Percentiles rank a stretch among this genome's conserved stretches.
phyloP scores from a whole-genome alignment of 2,797 vertebrate species.

The Crax fasciolata region DNA sequence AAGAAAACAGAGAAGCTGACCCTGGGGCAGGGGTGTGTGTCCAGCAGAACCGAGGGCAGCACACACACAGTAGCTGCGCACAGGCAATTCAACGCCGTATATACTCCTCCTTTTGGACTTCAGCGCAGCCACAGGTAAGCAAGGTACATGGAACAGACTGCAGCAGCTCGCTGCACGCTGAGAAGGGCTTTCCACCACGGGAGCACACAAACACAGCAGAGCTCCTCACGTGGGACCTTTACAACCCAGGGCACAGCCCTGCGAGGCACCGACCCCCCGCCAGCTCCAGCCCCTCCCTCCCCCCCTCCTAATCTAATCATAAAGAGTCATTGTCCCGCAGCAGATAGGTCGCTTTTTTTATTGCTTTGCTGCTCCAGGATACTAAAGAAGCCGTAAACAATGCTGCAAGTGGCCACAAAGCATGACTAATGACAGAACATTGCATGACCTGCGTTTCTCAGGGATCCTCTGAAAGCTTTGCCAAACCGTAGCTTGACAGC shows the following conservation, averaged over 20 bases:
- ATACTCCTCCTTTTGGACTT: not conserved
- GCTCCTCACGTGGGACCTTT: not conserved
- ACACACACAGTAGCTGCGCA: rapidly evolving
- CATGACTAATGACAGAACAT: constrained; percentile 56
- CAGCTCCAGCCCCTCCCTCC: constrained; percentile 23
- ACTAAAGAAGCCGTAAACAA: constrained; percentile 59
- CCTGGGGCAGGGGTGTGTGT: not conserved
- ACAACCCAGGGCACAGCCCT: not conserved
- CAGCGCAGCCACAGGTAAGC: not conserved
- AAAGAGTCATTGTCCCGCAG: constrained; percentile 47
- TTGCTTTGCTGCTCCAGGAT: constrained; percentile 50
- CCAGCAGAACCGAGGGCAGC: not conserved
- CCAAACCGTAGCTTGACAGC: constrained; percentile 50
- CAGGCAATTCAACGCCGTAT: rapidly evolving
- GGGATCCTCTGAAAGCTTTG: constrained; percentile 48
- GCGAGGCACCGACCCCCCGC: not conserved
- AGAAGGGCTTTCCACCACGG: not conserved
- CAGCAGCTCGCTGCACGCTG: not conserved
- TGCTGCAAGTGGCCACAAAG: constrained; percentile 56
- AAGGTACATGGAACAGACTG: not conserved
- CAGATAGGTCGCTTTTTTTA: constrained; percentile 55
- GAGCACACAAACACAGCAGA: not conserved
- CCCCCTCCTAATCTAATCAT: not conserved
- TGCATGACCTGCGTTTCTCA: constrained; percentile 53
- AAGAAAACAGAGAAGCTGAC: not conserved